Evolutionary conservation across 2,888 invertebrate species (phyloP).

Genomic region (Oxyteleia sp.): DNA sequence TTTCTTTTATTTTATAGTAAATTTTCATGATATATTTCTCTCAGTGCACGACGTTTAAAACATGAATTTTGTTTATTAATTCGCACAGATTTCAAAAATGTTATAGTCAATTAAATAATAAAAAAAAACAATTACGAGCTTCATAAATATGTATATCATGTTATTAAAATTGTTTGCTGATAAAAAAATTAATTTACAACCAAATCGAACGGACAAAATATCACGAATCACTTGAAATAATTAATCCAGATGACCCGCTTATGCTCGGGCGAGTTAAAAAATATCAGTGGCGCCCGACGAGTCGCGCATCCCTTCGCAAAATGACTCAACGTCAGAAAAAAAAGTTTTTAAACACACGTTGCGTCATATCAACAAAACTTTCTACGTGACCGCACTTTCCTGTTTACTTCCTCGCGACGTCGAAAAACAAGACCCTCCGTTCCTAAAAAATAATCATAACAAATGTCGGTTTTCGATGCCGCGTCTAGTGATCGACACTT

Average conservation of each 20-base stretch:
- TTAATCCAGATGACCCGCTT: background rate
- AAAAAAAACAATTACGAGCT: too few relatives aligned
- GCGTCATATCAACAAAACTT: conserved; percentile 18
- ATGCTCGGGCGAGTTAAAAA: background rate
- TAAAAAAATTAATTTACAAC: too few relatives aligned
- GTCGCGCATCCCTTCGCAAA: background rate
- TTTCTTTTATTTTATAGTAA: too few relatives aligned
- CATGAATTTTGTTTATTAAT: too few relatives aligned
- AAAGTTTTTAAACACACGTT: background rate
- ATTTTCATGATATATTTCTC: too few relatives aligned
- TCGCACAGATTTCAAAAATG: too few relatives aligned
- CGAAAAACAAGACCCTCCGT: background rate
- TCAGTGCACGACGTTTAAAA: too few relatives aligned
- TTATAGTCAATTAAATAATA: too few relatives aligned
- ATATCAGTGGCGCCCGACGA: background rate
- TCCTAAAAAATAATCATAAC: background rate
- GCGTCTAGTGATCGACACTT: background rate
- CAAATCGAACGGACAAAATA: too few relatives aligned
- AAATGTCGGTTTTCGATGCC: background rate
- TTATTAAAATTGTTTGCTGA: too few relatives aligned
- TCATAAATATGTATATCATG: too few relatives aligned
- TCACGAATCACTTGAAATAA: background rate
- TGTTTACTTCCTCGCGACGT: conserved; percentile 12
- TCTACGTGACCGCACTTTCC: conserved; percentile 4
- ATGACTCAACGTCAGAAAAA: background rate